These are phyloP conservation scores for Mesorhabditis spiculigera DNA, from an alignment of 2,888 invertebrate species.

Conservation along the genomic window DNA sequence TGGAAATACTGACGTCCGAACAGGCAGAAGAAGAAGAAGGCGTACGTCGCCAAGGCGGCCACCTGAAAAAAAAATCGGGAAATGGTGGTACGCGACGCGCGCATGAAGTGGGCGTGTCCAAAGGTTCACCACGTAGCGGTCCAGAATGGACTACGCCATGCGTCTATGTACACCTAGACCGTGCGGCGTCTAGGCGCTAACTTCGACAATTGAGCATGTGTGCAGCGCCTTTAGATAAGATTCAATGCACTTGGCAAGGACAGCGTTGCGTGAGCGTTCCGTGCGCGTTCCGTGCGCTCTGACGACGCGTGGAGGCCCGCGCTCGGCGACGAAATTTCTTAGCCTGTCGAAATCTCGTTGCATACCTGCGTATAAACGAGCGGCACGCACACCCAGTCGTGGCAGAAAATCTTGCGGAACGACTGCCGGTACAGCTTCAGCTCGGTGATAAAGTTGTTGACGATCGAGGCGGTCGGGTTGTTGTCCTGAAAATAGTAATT, in stretches of 20 bases:
- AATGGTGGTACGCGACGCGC: neutral
- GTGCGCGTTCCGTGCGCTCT: too few relatives aligned
- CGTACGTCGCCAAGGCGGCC: constrained; percentile 59
- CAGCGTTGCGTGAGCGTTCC: too few relatives aligned
- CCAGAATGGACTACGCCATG: too few relatives aligned
- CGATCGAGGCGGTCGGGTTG: constrained; percentile 34
- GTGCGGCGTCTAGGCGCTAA: too few relatives aligned
- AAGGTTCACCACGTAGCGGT: too few relatives aligned
- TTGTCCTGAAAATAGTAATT: constrained; percentile 14
- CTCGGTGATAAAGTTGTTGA: constrained; percentile 33
- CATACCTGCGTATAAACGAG: constrained; percentile 35
- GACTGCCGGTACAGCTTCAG: constrained; percentile 33
- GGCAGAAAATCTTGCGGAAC: constrained; percentile 31
- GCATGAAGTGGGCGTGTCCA: too few relatives aligned
- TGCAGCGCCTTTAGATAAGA: too few relatives aligned
- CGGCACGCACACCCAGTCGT: constrained; percentile 48
- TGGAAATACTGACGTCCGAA: constrained; percentile 57
- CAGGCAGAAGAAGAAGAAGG: constrained; percentile 60
- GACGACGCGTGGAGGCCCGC: too few relatives aligned
- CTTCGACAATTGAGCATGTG: too few relatives aligned
- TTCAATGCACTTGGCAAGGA: too few relatives aligned
- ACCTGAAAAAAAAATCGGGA: constrained; percentile 32
- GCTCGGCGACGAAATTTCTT: too few relatives aligned
- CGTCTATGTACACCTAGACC: too few relatives aligned
- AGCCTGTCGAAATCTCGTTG: neutral